Conservation (phyloP, 2,797 vertebrate genomes). For the Platyrinchus mystaceus region DNA sequence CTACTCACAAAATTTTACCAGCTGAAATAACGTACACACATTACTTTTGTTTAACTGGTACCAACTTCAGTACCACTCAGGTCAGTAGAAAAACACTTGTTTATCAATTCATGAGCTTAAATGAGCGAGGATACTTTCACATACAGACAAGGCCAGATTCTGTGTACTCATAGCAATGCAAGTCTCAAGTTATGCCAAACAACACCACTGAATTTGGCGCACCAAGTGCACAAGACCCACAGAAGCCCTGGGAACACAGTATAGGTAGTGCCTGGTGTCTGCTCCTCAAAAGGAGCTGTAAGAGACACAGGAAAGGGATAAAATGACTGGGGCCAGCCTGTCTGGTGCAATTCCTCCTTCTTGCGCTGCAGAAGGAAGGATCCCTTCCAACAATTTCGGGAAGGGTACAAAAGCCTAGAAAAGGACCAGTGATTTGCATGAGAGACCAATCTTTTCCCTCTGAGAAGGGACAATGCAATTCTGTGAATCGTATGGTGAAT, state of each 20-base stretch:
- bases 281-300: conserved; percentile 21
- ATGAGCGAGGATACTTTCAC: background rate
- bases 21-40: background rate
- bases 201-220: background rate
- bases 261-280: conserved; percentile 31
- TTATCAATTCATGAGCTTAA: background rate
- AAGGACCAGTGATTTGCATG: conserved; percentile 69
- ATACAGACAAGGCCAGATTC: background rate
- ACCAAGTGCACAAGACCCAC: background rate
- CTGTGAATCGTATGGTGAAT: conserved; percentile 49
- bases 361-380: background rate
- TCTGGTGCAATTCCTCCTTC: conserved; percentile 47
- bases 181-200: background rate
- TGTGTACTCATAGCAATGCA: background rate
- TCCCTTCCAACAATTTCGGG: conserved; percentile 50
- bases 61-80: background rate
- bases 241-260: conserved; percentile 8
- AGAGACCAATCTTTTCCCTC: conserved; percentile 51
- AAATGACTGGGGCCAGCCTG: conserved; percentile 54
- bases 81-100: background rate
- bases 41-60: background rate
- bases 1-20: background rate
- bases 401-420: conserved; percentile 60
- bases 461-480: conserved; percentile 60
- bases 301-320: conserved; percentile 56